Conservation (phyloP, 2,797 vertebrate species). For the Saxicola maurus region DNA sequence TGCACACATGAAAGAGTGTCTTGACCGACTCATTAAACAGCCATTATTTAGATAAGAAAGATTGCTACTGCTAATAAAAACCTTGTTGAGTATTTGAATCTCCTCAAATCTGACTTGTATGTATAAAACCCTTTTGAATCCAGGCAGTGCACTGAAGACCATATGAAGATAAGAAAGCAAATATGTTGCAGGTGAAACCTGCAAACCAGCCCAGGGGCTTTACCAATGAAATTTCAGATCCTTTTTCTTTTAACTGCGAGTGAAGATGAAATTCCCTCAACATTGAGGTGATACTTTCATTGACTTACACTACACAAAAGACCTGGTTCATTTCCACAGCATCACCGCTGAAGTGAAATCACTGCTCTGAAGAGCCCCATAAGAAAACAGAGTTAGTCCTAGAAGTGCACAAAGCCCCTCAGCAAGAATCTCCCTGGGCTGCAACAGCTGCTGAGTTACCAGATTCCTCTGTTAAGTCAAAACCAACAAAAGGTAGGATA, state of each 20-base stretch:
- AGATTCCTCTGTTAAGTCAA: not conserved
- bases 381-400: not conserved
- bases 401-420: not conserved
- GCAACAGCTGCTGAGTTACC: not conserved
- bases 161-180: not conserved
- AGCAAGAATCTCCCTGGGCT: not conserved
- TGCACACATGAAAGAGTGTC: not conserved
- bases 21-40: not conserved
- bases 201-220: not conserved
- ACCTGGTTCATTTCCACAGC: not conserved
- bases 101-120: not conserved
- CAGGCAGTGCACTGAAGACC: not conserved
- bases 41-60: not conserved
- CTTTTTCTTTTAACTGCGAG: not conserved
- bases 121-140: not conserved
- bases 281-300: not conserved
- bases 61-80: not conserved
- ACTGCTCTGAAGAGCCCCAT: not conserved
- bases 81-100: not conserved
- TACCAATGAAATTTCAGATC: not conserved
- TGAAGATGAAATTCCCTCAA: not conserved
- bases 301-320: not conserved
- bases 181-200: not conserved
- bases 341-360: not conserved
- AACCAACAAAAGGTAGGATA: not conserved